Evolutionary conservation across 2,888 invertebrate genomes (phyloP).

Genomic region (Phymatocera aterrima): DNA sequence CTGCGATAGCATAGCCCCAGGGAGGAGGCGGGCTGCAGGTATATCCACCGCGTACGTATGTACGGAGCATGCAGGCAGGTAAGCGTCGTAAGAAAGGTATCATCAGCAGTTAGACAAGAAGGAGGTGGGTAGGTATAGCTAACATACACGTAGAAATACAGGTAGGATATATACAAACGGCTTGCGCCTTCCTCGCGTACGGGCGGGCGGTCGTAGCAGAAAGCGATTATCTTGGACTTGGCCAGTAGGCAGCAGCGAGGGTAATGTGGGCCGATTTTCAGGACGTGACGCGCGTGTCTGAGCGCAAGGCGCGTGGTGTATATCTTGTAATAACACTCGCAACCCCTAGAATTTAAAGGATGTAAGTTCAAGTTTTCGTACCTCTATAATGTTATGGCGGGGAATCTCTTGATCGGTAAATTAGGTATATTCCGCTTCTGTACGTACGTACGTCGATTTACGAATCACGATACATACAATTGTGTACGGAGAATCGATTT

Average conservation of each 20-base stretch:
- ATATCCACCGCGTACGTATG: background rate
- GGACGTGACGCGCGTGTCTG: slow-evolving; percentile 69
- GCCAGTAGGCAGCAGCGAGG: slow-evolving; percentile 52
- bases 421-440: too few relatives aligned
- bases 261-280: slow-evolving; percentile 65
- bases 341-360: slow-evolving; percentile 7
- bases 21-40: background rate
- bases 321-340: slow-evolving; percentile 48
- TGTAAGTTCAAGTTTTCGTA: background rate
- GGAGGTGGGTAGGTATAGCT: background rate
- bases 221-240: slow-evolving; percentile 57
- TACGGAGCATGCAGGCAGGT: slow-evolving; percentile 14
- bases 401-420: too few relatives aligned
- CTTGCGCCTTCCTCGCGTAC: background rate
- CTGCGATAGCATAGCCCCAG: background rate
- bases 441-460: too few relatives aligned
- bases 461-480: too few relatives aligned
- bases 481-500: too few relatives aligned
- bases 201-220: slow-evolving; percentile 51
- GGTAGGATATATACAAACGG: background rate
- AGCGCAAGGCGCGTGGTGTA: slow-evolving; percentile 65
- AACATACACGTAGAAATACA: background rate
- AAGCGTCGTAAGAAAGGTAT: slow-evolving; percentile 25
- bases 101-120: slow-evolving; percentile 30
- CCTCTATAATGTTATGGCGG: background rate